Percentiles rank a stretch among this genome's conserved stretches.
These are phyloP conservation scores for Cryptosula pallasiana DNA, from an alignment of 2,888 invertebrate species.

Conservation along the genomic window DNA sequence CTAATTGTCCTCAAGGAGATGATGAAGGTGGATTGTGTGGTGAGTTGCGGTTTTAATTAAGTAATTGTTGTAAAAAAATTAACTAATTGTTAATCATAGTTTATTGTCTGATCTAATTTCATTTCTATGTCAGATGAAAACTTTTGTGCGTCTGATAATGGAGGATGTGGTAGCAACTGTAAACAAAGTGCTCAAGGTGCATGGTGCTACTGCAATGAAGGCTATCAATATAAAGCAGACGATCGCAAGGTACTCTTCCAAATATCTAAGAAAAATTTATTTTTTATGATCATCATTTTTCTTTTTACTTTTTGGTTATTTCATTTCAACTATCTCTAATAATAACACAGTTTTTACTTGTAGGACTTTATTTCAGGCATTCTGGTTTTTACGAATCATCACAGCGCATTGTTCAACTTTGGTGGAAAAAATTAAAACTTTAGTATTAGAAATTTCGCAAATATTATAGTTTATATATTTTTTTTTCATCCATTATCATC, in stretches of 20 bases:
- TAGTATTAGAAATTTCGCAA: too few species aligned
- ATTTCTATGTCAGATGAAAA: conserved; percentile 38
- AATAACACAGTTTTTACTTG: too few species aligned
- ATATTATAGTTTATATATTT: too few species aligned
- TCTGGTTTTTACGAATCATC: too few species aligned
- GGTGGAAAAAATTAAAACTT: too few species aligned
- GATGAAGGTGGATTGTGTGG: conserved; percentile 83
- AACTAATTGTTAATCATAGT: too few species aligned
- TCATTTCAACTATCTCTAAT: not conserved
- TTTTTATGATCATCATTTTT: not conserved
- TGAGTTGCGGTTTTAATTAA: too few species aligned
- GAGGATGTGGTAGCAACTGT: conserved; percentile 53
- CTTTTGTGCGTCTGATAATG: conserved; percentile 50
- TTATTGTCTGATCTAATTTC: too few species aligned
- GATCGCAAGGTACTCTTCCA: not conserved
- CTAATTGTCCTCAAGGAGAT: conserved; percentile 84
- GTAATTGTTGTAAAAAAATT: too few species aligned
- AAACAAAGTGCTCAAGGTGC: conserved; percentile 64
- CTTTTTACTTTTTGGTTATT: not conserved
- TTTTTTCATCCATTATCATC: too few species aligned
- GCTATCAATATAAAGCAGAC: conserved; percentile 64
- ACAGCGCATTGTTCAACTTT: too few species aligned
- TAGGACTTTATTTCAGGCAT: too few species aligned
- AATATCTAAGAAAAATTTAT: not conserved
- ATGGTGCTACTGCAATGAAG: conserved; percentile 80